Conservation (phyloP, 2,113 vertebrate species). For the Callionymus lyra region DNA sequence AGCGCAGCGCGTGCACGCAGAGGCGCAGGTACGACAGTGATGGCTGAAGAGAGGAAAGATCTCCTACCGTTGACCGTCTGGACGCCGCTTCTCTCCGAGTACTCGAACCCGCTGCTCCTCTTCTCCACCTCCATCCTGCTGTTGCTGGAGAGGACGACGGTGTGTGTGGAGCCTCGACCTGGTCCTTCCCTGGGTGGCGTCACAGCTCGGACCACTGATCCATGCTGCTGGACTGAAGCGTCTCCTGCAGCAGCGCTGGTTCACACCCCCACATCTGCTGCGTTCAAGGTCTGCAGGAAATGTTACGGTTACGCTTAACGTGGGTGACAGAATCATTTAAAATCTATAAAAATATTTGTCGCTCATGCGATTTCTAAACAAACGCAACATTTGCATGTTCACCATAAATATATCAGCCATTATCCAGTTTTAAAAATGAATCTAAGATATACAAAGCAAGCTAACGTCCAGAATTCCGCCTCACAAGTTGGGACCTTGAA, state of each 20-base stretch:
- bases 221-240: conserved; percentile 29
- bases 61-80: conserved; percentile 59
- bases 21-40: background rate
- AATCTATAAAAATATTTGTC: too few species aligned
- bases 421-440: too few species aligned
- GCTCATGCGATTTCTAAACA: too few species aligned
- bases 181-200: conserved; percentile 11
- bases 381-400: too few species aligned
- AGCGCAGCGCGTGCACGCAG: too few species aligned
- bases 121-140: conserved; percentile 71
- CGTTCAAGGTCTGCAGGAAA: conserved; percentile 14
- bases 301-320: too few species aligned
- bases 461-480: too few species aligned
- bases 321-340: too few species aligned
- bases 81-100: conserved; percentile 54
- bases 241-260: conserved; percentile 30
- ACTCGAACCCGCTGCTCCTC: conserved; percentile 64
- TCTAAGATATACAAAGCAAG: too few species aligned
- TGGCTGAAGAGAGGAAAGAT: background rate
- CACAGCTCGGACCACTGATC: conserved; percentile 34
- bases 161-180: background rate
- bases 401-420: too few species aligned
- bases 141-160: background rate
- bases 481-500: too few species aligned
- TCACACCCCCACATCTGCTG: conserved; percentile 43